These are phyloP conservation scores for Forbesichthys agassizii DNA, from an alignment of 2,113 vertebrate genomes.

Conservation along the genomic window DNA sequence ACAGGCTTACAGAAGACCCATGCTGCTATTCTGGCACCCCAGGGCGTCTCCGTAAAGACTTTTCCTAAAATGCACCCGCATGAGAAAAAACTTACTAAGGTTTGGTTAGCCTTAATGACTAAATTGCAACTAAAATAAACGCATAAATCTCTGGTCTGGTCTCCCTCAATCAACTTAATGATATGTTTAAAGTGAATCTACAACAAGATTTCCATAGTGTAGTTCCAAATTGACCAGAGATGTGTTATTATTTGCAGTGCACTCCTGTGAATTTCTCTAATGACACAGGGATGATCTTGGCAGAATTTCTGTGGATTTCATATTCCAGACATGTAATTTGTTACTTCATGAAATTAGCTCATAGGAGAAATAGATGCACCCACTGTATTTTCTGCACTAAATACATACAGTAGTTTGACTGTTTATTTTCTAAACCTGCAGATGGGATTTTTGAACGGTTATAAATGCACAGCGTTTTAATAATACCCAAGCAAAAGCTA, in stretches of 20 bases:
- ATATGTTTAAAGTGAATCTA: conserved; percentile 57
- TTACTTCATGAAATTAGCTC: conserved; percentile 24
- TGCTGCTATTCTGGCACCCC: conserved; percentile 16
- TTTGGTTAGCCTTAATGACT: conserved; percentile 41
- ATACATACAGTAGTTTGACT: conserved; percentile 3
- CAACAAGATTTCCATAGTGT: conserved; percentile 36
- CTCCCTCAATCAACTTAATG: conserved; percentile 38
- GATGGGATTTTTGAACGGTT: conserved; percentile 24
- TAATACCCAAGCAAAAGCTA: conserved; percentile 19
- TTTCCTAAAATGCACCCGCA: conserved; percentile 39
- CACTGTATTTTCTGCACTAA: conserved; percentile 11
- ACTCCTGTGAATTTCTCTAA: conserved; percentile 21
- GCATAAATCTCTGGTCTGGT: conserved; percentile 27
- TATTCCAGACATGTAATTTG: conserved; percentile 28
- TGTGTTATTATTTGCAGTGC: conserved; percentile 38
- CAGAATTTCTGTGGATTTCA: conserved; percentile 23
- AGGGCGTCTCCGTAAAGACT: conserved; percentile 31
- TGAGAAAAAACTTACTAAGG: conserved; percentile 23
- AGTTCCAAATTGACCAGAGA: conserved; percentile 20
- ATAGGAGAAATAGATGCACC: conserved; percentile 17
- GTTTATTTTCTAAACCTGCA: conserved; percentile 36
- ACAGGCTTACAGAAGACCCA: conserved; percentile 18
- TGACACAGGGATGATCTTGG: conserved; percentile 19
- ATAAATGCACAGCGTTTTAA: conserved; percentile 22
- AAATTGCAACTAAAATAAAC: conserved; percentile 43